Evolutionary conservation across 2,797 vertebrate species (phyloP), one percentile per base, ranked within the genome.

Genomic region (Enteromius paludinosus): DNA sequence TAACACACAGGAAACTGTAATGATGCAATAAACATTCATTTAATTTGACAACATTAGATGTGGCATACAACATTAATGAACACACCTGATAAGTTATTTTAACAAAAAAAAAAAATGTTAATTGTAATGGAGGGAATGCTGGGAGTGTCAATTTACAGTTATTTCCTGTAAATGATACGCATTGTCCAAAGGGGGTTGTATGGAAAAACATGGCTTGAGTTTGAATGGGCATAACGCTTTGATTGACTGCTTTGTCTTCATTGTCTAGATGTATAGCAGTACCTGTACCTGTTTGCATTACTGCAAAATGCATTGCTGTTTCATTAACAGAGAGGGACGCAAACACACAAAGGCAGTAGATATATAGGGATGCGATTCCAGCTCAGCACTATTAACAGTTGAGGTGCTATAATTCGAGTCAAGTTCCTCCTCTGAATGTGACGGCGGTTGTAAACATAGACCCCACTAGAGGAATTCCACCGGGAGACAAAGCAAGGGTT

Each of bases 381-480:
- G 30, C 66, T 23, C 3, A 56, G 54, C 18, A 33, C 78, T 45
- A 33, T 59, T 65, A 80, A 35, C 61, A 35, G 33, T 28, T 23
- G 73, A 66, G 79, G 45, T 59, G 47, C 77, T 49, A 62, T 54
- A 69, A 84, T 33, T 66, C 5, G 61, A 65, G 79, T 83, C 54
- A 78, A 68, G 81, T 59, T 82, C 45, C 69, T 79, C 47, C 35
- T 68, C 56, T 1, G 69, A 86, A 71, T 78, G 14, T 74, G 78
- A 81, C 54, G 54, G 62, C 12, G 62, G 71, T 74, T 78, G 77
- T 83, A 84, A 86, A 84, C 81, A 79, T n/a, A 41, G 41, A 70
- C 17, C 83, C 65, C 30, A 75, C 15, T 15, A 56, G 80, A 75
- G 65, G 72, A 74, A 72, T 83, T 86, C 78, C 79, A 41, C 82